phyloP scores from a whole-genome alignment of 2,797 vertebrate genomes.

The Scomberomorus guttatus region DNA sequence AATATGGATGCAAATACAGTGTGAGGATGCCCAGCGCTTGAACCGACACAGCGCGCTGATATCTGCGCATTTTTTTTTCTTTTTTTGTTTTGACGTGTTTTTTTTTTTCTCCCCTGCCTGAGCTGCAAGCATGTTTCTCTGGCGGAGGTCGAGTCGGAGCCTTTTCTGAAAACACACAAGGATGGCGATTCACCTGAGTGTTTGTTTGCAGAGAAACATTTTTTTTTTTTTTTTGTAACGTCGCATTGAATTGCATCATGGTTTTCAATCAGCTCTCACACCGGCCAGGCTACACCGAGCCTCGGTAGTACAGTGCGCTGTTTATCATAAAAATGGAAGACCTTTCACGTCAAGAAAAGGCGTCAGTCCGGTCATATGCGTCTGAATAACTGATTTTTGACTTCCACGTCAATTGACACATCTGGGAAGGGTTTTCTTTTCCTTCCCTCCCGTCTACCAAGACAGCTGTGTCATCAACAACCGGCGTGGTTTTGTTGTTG shows the following conservation, averaged over 20 bases:
- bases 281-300: conserved; percentile 65
- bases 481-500: conserved; percentile 88
- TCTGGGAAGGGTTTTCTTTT: conserved; percentile 64
- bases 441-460: conserved; percentile 64
- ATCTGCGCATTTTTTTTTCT: conserved; percentile 68
- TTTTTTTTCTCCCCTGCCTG: conserved; percentile 4
- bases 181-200: conserved; percentile 59
- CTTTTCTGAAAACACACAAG: conserved; percentile 22
- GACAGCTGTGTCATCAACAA: conserved; percentile 87
- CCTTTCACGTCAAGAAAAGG: conserved; percentile 80
- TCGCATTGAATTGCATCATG: conserved; percentile 83
- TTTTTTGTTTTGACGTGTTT: conserved; percentile 62
- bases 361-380: conserved; percentile 74
- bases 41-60: conserved; percentile 67
- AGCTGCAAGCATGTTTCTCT: conserved; percentile 50
- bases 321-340: conserved; percentile 81
- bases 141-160: conserved; percentile 52
- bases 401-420: conserved; percentile 79
- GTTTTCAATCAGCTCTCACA: conserved; percentile 69
- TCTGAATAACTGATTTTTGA: conserved; percentile 71
- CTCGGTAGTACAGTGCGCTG: conserved; percentile 62
- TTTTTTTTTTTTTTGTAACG: conserved; percentile 80
- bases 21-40: conserved; percentile 76
- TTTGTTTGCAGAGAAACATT: conserved; percentile 59
- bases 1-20: conserved; percentile 78